A percentile compares a stretch with the other conserved stretches of the same genome.
Evolutionary conservation across 2,888 invertebrate species (phyloP).

Genomic region (Thymelicus acteon): DNA sequence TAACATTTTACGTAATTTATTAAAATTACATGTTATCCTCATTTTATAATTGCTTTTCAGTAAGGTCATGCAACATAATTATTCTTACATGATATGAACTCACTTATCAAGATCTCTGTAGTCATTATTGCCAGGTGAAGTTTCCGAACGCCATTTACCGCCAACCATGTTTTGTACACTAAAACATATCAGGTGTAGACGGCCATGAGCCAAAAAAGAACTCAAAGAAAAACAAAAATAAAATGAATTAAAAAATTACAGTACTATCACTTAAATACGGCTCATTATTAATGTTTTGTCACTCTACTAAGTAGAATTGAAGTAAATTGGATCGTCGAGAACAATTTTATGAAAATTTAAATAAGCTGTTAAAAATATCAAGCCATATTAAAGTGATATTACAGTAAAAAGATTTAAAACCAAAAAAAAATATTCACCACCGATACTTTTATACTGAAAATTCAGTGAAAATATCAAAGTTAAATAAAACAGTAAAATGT

Average conservation of each 20-base stretch:
- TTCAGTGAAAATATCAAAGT: neutral
- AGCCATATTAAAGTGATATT: neutral
- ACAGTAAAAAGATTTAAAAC: neutral
- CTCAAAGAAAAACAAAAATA: constrained; percentile 4
- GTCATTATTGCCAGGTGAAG: constrained; percentile 51
- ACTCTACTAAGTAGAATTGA: neutral
- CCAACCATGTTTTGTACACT: constrained; percentile 69
- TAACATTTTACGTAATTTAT: neutral
- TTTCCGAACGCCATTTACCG: constrained; percentile 66
- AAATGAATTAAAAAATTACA: neutral
- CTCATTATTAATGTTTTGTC: neutral
- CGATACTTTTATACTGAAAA: neutral
- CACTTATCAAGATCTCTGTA: constrained; percentile 63
- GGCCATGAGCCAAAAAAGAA: constrained; percentile 25
- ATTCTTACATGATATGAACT: constrained; percentile 45
- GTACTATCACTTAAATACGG: neutral
- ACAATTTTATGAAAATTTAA: too few species aligned
- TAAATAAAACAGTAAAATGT: too few species aligned
- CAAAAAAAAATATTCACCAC: neutral
- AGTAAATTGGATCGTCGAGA: too few species aligned
- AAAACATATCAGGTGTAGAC: constrained; percentile 44
- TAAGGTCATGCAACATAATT: neutral
- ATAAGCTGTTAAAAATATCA: neutral
- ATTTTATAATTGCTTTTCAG: constrained; percentile 5
- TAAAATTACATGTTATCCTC: neutral